Conservation (phyloP, 2,888 invertebrate genomes). For the Machimus atricapillus region DNA sequence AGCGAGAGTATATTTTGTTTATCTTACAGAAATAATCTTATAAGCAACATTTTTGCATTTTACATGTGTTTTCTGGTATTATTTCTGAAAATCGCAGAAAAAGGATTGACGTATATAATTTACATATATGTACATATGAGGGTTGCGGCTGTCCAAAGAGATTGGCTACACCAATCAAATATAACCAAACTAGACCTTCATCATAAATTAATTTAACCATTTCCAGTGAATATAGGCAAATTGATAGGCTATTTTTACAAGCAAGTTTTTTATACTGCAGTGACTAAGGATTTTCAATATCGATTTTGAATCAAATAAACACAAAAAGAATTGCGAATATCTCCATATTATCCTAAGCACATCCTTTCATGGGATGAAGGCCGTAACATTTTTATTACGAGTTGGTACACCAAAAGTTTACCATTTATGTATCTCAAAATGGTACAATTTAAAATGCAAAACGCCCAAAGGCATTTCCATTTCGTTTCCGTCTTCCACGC, state of each 20-base stretch:
- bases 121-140: no score
- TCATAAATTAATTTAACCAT: not conserved
- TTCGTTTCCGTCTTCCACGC: not conserved
- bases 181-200: not conserved
- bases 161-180: not conserved
- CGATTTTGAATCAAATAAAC: not conserved
- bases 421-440: not conserved
- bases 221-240: not conserved
- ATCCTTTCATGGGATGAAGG: not conserved
- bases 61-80: no score
- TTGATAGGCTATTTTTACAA: not conserved
- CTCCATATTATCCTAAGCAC: not conserved
- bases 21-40: no score
- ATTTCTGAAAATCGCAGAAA: no score
- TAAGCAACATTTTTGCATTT: no score
- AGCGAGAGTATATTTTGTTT: no score
- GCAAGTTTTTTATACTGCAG: not conserved
- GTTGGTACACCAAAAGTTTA: not conserved
- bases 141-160: not conserved
- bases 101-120: no score
- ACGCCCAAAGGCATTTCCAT: not conserved
- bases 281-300: not conserved
- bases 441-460: not conserved
- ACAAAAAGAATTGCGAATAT: not conserved
- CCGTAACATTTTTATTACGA: not conserved